Percentiles rank a stretch among this genome's conserved stretches.
Evolutionary conservation across 2,113 vertebrate genomes (phyloP).

Genomic region (Thinocorus orbignyianus): DNA sequence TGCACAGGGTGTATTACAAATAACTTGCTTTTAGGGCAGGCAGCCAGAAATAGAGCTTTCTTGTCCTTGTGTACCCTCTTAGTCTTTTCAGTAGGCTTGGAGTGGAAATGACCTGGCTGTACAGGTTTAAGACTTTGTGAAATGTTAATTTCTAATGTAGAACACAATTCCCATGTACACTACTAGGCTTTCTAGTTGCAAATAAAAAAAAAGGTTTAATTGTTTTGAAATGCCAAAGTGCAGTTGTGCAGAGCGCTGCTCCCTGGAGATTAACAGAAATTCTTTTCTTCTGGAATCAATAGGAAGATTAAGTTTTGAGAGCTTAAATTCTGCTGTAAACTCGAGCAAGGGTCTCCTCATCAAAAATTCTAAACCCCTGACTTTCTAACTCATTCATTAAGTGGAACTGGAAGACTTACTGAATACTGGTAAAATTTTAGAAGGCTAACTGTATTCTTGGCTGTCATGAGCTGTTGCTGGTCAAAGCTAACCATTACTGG

Average conservation of each 20-base stretch:
- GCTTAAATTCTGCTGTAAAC: not conserved
- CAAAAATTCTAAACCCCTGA: not conserved
- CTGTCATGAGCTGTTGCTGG: not conserved
- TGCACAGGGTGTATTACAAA: not conserved
- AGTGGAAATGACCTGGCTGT: not conserved
- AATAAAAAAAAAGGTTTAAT: not conserved
- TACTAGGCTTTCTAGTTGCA: not conserved
- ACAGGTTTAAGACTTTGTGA: not conserved
- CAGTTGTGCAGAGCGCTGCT: not conserved
- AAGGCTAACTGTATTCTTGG: not conserved
- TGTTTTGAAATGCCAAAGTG: not conserved
- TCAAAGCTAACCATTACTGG: not conserved
- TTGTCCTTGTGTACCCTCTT: not conserved
- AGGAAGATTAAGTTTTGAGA: not conserved
- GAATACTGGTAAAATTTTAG: not conserved
- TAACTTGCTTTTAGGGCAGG: not conserved
- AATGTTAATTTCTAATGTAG: not conserved
- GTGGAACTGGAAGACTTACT: not conserved
- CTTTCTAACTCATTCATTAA: not conserved
- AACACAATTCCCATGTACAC: not conserved
- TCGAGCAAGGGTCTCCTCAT: not conserved
- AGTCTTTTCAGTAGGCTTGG: not conserved
- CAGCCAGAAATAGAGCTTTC: not conserved
- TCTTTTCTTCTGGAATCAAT: not conserved
- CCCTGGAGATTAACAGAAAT: not conserved